Base-by-base conservation (phyloP, 2,797 vertebrate species). In the Pyrocephalus nanus region DNA sequence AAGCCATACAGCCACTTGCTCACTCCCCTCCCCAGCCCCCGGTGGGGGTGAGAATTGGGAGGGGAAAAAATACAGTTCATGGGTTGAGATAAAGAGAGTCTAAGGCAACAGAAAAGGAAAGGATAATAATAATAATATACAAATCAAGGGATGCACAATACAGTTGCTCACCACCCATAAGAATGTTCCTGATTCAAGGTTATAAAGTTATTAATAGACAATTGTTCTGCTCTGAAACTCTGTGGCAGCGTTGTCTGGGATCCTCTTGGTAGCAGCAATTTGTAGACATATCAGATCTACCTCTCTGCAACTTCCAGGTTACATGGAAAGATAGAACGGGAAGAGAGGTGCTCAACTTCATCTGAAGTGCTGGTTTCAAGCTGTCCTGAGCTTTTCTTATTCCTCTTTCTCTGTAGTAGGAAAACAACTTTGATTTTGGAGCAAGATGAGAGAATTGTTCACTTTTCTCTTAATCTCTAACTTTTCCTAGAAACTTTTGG, bases 1-100 rank as follows among this genome's bases (percentile, higher is more conserved):
- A 50, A 1, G 0, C 12, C 36, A 15, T 17, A 17, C 6, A 4
- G 22, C 32, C 40, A 36, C 19, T 32, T 7, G 5, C 22, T 29
- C 34, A n/a, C 5, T 40, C 25, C 20, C 3, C 15, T 12, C 8
- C n/a, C 11, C 0, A 2, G 8, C 4, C 30, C 18, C 53, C 5
- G 11, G 36, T 1, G 25, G 6, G 16, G 16, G 23, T 38, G 42
- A 36, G 53, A 66, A 47, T 6, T 47, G 32, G 8, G 23, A 34
- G 9, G 15, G 23, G 6, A 48, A 77, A 65, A 67, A 32, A n/a
- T n/a, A 12, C 42, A 72, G 53, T 53, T 47, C 0, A 0, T 29
- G 29, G 15, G 21, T 7, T 51, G n/a, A 53, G 10, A 27, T 32
- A 58, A 84, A 47, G 26, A 32, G 7, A 34, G n/a, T 40, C 38